Base-by-base conservation (phyloP, 2,797 vertebrate species). In the Pteronotus mesoamericanus region DNA sequence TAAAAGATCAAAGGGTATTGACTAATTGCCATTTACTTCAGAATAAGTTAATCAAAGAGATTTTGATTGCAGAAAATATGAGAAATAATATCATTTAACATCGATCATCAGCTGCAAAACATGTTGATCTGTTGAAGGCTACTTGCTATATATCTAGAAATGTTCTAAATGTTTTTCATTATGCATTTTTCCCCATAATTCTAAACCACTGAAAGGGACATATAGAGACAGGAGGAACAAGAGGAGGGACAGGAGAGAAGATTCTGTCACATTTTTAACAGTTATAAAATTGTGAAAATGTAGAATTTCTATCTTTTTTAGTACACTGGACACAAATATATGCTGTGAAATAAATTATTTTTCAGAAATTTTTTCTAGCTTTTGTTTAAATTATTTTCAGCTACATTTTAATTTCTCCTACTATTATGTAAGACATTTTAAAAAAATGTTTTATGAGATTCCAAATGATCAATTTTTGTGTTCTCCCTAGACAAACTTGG, bases 1-100 rank as follows among this genome's bases (percentile, higher is more conserved):
- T 92, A 92, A 94, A 92, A 78, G 22, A 44, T 64, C 46, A 78
- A 48, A 22, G 91, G 64, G 9, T 85, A 86, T 83, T 74, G 80
- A 85, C n/a, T 85, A 92, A 69, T n/a, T 96, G 61, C 9, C 37
- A 92, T 80, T 93, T 95, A 91, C 92, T 95, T 92, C n/a, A 77
- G 46, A 90, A 90, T 86, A 42, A 86, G 1, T 32, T 92, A 85
- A 68, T 72, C 72, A 86, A 89, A 87, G 26, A 91, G 37, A 92
- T 79, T 96, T 77, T 82, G 26, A 92, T 37, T 75, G 14, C 9
- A 89, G 72, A 66, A 92, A 96, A 92, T 34, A 39, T 48, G 53
- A 92, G 39, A 96, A 83, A 93, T 91, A 84, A 87, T 89, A 61
- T 48, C 15, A 61, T 88, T 78, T 74, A 78, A 74, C 83, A 7